Base-by-base conservation (phyloP, 2,113 vertebrate species). In the Suncus etruscus region DNA sequence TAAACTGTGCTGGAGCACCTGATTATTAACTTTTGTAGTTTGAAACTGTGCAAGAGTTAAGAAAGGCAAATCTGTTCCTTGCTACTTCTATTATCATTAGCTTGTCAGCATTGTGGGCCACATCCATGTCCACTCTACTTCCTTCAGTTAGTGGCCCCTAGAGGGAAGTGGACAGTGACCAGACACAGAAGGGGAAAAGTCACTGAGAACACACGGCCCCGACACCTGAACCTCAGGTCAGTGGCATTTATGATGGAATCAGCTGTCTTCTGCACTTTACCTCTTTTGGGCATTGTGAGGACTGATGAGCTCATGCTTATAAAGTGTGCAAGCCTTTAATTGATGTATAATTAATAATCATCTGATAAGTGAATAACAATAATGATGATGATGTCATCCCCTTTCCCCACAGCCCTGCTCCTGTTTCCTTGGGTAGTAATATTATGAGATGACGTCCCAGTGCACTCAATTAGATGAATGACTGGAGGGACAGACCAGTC, bases 341-440 rank as follows among this genome's bases (percentile, higher is more conserved):
- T 94, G 94, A 89, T 83, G 84, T 89, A 58, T 94, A 96, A 96
- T 96, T 95, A 95, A 94, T 95, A 95, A 96, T 84, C 93, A 94
- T 94, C 94, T 93, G 94, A 96, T 94, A 91, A 95, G 92, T 94
- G 92, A 90, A 79, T 94, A 94, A 93, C 86, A 94, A 87, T 76
- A 90, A 76, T 87, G 86, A 93, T 58, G 83, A 25, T 97, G 95
- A 96, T 29, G 90, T 92, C 78, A 96, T 92, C 69, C 72, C 75
- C 81, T 85, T 77, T 63, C 66, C 69, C 79, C 90, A 70, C 65
- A 76, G 32, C 48, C 77, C 87, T 3, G 1, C 48, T 75, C 63
- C 54, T 50, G 6, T 45, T 76, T 80, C 72, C 83, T 90, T 29
- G 27, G 63, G 76, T 70, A 47, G 85, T 39, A 73, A 32, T 32